Percentiles rank a stretch among this genome's conserved stretches.
Conservation (phyloP, 2,113 vertebrate genomes). For the Origma solitaria region DNA sequence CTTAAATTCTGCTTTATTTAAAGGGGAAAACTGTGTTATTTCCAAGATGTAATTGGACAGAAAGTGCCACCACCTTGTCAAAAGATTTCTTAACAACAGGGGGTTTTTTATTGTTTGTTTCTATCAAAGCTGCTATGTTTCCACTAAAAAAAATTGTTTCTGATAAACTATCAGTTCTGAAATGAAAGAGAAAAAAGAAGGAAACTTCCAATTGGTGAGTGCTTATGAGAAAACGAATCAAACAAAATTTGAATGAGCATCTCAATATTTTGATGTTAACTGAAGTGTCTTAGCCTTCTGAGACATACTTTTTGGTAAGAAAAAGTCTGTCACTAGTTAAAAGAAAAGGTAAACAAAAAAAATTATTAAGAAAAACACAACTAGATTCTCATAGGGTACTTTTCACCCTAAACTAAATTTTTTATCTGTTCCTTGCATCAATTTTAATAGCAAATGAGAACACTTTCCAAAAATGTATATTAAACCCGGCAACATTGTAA, state of each 20-base stretch:
- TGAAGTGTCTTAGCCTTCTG: not conserved
- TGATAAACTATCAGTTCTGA: not conserved
- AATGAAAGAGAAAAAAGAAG: not conserved
- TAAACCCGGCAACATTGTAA: not conserved
- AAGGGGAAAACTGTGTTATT: not conserved
- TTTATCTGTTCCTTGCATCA: not conserved
- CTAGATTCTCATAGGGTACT: not conserved
- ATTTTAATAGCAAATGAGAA: not conserved
- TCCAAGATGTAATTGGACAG: not conserved
- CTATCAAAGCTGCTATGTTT: not conserved
- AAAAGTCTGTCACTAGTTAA: not conserved
- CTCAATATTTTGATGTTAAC: not conserved
- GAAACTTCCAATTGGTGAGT: not conserved
- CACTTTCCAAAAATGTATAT: not conserved
- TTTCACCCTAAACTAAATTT: not conserved
- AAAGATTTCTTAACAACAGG: not conserved
- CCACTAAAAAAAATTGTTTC: not conserved
- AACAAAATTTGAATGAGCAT: not conserved
- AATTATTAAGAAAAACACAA: not conserved
- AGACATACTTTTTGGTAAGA: not conserved
- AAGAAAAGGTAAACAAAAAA: not conserved
- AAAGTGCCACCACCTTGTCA: not conserved
- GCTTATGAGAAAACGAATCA: not conserved
- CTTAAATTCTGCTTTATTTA: not conserved
- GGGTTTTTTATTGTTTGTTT: not conserved